Conservation (phyloP, 2,113 vertebrate genomes). For the Archocentrus centrarchus region DNA sequence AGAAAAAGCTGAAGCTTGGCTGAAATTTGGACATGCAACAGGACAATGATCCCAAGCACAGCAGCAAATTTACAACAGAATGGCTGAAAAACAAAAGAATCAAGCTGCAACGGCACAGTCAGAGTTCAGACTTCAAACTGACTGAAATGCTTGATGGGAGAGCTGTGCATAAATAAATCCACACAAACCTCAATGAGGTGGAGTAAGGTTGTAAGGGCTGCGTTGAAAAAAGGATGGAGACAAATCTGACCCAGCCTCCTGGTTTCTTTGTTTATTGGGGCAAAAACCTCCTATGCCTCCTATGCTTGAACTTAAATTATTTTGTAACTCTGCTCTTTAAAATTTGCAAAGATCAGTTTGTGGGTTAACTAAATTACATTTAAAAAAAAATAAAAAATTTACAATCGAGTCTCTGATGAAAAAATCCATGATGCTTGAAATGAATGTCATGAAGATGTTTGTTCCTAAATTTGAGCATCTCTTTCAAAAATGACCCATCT, state of each 20-base stretch:
- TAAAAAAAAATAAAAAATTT: no score
- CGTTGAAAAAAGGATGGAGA: not conserved
- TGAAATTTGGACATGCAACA: no score
- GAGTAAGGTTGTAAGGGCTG: not conserved
- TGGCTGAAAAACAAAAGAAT: no score
- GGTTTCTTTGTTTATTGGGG: not conserved
- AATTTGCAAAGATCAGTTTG: not conserved
- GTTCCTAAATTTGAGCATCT: not conserved
- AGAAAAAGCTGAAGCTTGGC: not conserved
- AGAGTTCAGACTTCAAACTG: not conserved
- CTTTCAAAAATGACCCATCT: not conserved
- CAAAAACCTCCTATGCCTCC: not conserved
- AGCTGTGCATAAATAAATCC: not conserved
- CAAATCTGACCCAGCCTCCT: not conserved
- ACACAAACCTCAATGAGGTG: not conserved
- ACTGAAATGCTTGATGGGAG: not conserved
- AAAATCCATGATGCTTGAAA: not conserved
- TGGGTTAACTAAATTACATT: not conserved
- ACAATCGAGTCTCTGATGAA: not conserved
- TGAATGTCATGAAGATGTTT: not conserved
- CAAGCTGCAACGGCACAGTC: not conserved
- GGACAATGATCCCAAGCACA: no score
- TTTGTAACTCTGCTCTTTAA: fast-evolving
- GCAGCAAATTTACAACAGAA: no score
- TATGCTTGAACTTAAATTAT: not conserved